Percentiles rank a stretch among this genome's conserved stretches.
These are phyloP conservation scores for Grapholita molesta DNA, from an alignment of 1,140 invertebrate species.

Conservation along the genomic window DNA sequence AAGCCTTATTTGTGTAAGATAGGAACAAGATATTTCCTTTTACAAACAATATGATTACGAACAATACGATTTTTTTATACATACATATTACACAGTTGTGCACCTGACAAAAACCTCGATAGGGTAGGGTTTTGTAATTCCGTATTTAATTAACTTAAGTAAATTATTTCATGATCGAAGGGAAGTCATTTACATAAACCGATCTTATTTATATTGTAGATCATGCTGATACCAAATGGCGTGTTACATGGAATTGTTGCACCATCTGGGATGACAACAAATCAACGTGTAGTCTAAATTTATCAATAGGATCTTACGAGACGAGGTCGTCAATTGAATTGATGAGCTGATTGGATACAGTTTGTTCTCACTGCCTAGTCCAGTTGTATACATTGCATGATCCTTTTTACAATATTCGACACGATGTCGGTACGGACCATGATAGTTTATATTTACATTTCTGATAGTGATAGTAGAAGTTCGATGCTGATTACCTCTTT, in stretches of 20 bases:
- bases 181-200: no score
- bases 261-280: not conserved
- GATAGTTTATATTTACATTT: no score
- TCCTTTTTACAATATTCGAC: no score
- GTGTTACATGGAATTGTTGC: not conserved
- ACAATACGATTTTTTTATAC: no score
- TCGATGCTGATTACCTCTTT: no score
- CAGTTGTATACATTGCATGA: not conserved
- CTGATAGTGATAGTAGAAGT: no score
- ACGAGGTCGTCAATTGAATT: not conserved
- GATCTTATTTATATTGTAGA: not conserved
- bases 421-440: no score
- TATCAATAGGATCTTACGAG: not conserved
- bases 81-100: no score
- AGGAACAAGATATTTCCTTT: not conserved
- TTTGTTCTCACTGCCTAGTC: not conserved
- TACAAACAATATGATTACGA: not conserved
- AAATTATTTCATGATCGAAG: no score
- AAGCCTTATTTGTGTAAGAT: not conserved
- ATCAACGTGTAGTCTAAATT: constrained; percentile 11
- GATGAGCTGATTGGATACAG: constrained; percentile 1
- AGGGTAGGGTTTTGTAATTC: no score
- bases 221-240: not conserved
- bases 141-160: no score
- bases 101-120: no score